Evolutionary conservation across 2,113 vertebrate genomes (phyloP), one percentile per base, ranked within the genome.

Genomic region (Dryoscopus gambensis): DNA sequence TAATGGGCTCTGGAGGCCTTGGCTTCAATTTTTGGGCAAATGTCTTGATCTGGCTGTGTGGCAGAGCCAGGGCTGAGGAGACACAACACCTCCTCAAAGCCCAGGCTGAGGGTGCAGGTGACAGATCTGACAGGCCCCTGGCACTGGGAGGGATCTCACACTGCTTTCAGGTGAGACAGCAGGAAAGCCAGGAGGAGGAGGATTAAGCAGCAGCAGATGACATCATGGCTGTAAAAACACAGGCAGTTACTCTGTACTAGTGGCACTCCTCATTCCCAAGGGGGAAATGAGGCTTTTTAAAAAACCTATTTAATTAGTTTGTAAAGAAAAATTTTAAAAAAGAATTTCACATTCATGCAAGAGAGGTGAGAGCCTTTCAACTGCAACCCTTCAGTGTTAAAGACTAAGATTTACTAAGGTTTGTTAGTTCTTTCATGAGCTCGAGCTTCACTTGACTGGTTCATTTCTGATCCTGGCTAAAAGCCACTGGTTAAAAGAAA

Each of bases 201-300:
- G 57, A 84, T 42, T 24, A 74, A 71, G 68, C 50, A 74, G 21
- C 10, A 70, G 53, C 59, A 83, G 62, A 57, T 22, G 49, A 79
- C 62, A 49, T 15, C 14, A 2, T 4, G 37, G 37, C 62, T 44
- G 35, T 9, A 37, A 68, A 85, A 84, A 86, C 6, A 3, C 56
- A 44, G 39, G 35, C 60, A 68, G 53, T 56, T 50, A 57, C 42
- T 83, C 80, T 11, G 0, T 33, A 18, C 25, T 33, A 56, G 64
- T 3, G 4, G 57, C 49, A 30, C 22, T 60, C 50, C 22, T 27
- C 1, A 0, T 28, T 44, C 33, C 28, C 27, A 67, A 1, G 1
- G 14, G 52, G 11, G 23, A 90, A 78, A 77, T 2, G 16, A 2
- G 1, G 53, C 27, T 49, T 89, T 73, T 2, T 6, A n/a, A 50